A percentile compares a stretch with the other conserved stretches of the same genome.
phyloP scores from a whole-genome alignment of 2,797 vertebrate genomes.

The Galagoides demidoff region DNA sequence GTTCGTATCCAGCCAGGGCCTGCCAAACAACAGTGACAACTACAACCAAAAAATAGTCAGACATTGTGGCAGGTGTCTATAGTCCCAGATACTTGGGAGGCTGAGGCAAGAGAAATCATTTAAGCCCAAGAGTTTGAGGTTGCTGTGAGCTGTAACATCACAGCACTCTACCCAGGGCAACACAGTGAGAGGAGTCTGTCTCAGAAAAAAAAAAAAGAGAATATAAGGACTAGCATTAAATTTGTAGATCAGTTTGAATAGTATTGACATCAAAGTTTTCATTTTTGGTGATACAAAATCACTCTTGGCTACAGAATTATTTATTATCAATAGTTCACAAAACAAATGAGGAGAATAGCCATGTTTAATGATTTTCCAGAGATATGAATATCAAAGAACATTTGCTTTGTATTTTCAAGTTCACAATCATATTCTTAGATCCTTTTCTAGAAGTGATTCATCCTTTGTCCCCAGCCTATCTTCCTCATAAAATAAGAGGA shows the following conservation, averaged over 20 bases:
- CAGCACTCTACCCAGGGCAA: too few species aligned
- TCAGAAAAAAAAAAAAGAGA: neutral
- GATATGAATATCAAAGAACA: neutral
- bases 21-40: too few species aligned
- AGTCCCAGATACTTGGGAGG: too few species aligned
- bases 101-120: too few species aligned
- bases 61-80: too few species aligned
- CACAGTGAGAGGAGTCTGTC: too few species aligned
- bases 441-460: neutral
- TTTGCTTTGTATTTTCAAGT: neutral
- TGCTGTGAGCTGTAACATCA: too few species aligned
- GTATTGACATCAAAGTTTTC: neutral
- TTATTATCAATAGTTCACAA: neutral
- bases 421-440: neutral
- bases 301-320: neutral
- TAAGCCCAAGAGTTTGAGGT: too few species aligned
- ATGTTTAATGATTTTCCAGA: neutral
- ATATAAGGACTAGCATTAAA: neutral
- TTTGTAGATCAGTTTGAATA: neutral
- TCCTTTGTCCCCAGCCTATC: neutral
- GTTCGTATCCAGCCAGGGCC: too few species aligned
- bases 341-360: neutral
- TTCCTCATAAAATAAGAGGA: neutral
- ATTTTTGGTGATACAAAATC: neutral
- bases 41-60: too few species aligned